Base-by-base conservation (phyloP, 2,113 vertebrate genomes). In the Quiscalus mexicanus region DNA sequence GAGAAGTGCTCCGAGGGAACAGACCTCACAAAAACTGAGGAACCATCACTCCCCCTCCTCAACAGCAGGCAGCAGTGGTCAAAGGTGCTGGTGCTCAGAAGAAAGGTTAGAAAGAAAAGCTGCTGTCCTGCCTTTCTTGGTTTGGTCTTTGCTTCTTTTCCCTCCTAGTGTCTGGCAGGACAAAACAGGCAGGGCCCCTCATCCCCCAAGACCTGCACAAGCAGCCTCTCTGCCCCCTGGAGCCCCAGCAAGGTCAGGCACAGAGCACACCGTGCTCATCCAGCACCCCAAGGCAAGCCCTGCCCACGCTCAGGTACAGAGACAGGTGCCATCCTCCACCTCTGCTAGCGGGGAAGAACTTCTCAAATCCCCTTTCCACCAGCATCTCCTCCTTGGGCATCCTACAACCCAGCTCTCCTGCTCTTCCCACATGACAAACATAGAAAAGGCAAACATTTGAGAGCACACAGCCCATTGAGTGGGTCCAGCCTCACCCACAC, bases 401-500 rank as follows among this genome's bases (percentile, higher is more conserved):
- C 45, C 52, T n/a, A n/a, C 4, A 2, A 2, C 7, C 31, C 22
- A 76, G 37, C 53, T 60, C 49, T 82, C 39, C 28, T 2, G 1
- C 25, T 47, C 39, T 47, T 76, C 33, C 67, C 35, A 37, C 39
- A 17, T 0, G 8, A 59, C 1, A 6, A 15, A 33, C 52, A 35
- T 0, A 22, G 45, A 58, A 74, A 33, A 74, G 6, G 22, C 56
- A 83, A 67, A 42, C 9, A 27, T 11, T 28, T 59, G 39, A 42
- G n/a, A 86, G 25, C 5, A 20, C 5, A 2, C 0, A 0, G 31
- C 4, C 62, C 16, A 47, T 18, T 0, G 4, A 71, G 33, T 45
- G 49, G 27, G 39, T 11, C 8, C 25, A 41, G 62, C 17, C 39
- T 67, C 47, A 41, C 16, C 4, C 1, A 3, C 21, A 59, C 22